Percentiles rank a stretch among this genome's conserved stretches.
phyloP scores from a whole-genome alignment of 2,888 invertebrate species.

The Brachyptera putata region DNA sequence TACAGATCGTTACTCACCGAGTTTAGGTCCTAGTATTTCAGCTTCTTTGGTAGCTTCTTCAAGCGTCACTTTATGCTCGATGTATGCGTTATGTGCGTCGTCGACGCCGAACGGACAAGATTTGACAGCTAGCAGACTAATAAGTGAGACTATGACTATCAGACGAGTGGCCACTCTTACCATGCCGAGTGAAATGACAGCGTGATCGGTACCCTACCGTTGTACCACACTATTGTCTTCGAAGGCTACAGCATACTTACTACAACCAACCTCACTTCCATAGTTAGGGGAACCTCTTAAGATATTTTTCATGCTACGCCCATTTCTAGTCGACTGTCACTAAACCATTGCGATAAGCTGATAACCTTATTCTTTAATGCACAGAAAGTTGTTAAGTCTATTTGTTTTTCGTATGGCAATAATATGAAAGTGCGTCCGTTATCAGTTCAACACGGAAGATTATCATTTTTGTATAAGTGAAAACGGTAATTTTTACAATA shows the following conservation, averaged over 20 bases:
- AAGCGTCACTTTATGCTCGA: neutral
- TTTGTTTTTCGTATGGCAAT: too few relatives aligned
- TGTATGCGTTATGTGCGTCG: neutral
- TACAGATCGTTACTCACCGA: neutral
- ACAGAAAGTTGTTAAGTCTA: too few relatives aligned
- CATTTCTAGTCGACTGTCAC: neutral
- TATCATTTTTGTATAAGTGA: too few relatives aligned
- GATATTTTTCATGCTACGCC: neutral
- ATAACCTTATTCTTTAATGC: too few relatives aligned
- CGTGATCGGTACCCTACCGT: too few relatives aligned
- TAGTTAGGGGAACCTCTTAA: neutral
- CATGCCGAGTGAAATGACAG: neutral
- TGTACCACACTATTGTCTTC: too few relatives aligned
- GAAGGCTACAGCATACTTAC: too few relatives aligned
- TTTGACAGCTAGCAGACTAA: neutral
- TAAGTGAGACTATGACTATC: neutral
- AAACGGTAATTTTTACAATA: too few relatives aligned
- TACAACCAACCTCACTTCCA: too few relatives aligned
- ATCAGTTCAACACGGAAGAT: too few relatives aligned
- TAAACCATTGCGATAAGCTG: neutral
- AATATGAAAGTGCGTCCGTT: too few relatives aligned
- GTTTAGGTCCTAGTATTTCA: neutral
- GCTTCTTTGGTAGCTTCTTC: neutral
- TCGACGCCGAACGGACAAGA: neutral
- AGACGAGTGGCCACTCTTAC: neutral